Percentiles rank a stretch among this genome's conserved stretches.
Conservation (phyloP, 2,113 vertebrate genomes). For the Eptesicus fuscus region DNA sequence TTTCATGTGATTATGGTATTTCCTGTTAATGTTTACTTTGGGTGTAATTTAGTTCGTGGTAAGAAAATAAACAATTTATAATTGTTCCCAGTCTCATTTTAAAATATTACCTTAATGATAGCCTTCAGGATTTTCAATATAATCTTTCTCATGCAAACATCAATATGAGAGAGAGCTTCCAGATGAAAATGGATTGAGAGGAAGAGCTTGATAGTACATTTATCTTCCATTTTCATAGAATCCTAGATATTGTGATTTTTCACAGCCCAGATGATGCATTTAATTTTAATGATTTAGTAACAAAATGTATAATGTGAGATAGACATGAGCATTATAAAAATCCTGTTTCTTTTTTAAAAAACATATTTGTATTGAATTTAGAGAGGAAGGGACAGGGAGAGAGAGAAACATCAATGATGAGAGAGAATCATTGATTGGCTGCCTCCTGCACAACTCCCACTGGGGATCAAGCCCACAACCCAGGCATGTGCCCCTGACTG, state of each 20-base stretch:
- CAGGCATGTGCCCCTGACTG: no score
- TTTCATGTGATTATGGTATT: constrained; percentile 49
- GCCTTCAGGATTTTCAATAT: constrained; percentile 51
- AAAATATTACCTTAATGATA: constrained; percentile 42
- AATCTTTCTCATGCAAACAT: constrained; percentile 41
- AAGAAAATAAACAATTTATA: constrained; percentile 47
- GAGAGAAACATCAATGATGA: no score
- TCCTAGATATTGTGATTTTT: constrained; percentile 32
- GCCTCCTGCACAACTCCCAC: no score
- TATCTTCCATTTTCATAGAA: constrained; percentile 18
- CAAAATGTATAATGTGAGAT: background rate
- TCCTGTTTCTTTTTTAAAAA: background rate
- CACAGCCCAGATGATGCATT: constrained; percentile 21
- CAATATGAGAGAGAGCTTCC: constrained; percentile 30
- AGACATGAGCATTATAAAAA: constrained; percentile 16
- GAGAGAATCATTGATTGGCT: no score
- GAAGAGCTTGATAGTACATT: background rate
- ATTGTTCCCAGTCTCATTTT: constrained; percentile 40
- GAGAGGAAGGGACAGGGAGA: no score
- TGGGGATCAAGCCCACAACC: no score
- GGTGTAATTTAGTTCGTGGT: constrained; percentile 54
- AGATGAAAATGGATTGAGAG: background rate
- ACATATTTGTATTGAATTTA: no score
- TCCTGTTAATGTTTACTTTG: constrained; percentile 46
- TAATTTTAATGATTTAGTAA: constrained; percentile 27